A percentile compares a stretch with the other conserved stretches of the same genome.
These are phyloP conservation scores for Silurus aristotelis DNA, from an alignment of 2,797 vertebrate genomes.

Conservation along the genomic window DNA sequence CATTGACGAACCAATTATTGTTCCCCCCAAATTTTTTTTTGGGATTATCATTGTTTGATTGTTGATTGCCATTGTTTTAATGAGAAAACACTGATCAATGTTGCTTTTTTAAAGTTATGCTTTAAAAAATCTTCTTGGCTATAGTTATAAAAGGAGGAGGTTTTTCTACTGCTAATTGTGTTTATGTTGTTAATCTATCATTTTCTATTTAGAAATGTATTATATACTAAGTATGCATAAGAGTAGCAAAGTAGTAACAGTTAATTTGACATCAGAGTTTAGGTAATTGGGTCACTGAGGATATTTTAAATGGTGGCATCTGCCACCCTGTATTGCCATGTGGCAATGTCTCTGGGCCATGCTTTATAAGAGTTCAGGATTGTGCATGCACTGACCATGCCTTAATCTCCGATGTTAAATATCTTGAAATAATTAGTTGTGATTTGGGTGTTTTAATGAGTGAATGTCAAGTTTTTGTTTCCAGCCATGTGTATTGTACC, in stretches of 20 bases:
- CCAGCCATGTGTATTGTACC: not conserved
- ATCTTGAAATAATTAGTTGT: not conserved
- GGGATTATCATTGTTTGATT: not conserved
- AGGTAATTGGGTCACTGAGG: not conserved
- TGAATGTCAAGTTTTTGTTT: not conserved
- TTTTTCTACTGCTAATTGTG: too few species aligned
- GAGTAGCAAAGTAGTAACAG: not conserved
- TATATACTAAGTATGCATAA: not conserved
- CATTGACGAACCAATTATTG: too few species aligned
- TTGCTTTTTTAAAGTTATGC: too few species aligned
- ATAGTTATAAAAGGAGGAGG: too few species aligned
- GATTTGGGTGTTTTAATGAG: not conserved
- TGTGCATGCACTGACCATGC: not conserved
- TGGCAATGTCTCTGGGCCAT: not conserved
- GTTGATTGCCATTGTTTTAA: not conserved
- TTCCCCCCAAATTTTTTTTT: too few species aligned
- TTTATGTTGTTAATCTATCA: too few species aligned
- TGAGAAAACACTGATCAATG: not conserved
- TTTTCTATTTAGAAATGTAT: not conserved
- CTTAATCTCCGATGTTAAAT: not conserved
- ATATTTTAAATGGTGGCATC: conserved; percentile 6
- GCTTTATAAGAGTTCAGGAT: not conserved
- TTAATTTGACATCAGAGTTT: not conserved
- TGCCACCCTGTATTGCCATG: not conserved
- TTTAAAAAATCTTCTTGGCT: not conserved